Percentiles rank a stretch among this genome's conserved stretches.
These are phyloP conservation scores for Spilogale gracilis DNA, from an alignment of 2,113 vertebrate genomes.

Conservation along the genomic window DNA sequence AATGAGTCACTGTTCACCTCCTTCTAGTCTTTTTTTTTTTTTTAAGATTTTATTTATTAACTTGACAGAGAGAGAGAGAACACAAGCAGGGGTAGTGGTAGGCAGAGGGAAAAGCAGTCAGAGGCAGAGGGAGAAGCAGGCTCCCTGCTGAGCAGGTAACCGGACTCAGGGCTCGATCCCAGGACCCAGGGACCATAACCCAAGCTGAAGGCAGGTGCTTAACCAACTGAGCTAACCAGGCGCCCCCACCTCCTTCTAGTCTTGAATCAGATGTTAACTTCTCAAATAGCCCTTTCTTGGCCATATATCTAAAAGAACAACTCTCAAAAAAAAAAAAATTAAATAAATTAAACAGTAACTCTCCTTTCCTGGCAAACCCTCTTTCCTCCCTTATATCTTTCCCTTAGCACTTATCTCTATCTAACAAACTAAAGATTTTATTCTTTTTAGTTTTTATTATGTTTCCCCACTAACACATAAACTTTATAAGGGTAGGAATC, in stretches of 20 bases:
- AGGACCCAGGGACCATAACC: too few relatives aligned
- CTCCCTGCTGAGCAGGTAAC: too few relatives aligned
- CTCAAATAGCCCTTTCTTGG: background rate
- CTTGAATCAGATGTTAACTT: slow-evolving; percentile 7
- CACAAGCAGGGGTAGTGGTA: too few relatives aligned
- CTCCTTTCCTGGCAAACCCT: background rate
- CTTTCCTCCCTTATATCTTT: background rate
- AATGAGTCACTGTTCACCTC: background rate
- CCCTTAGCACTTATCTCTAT: background rate
- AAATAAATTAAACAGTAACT: background rate
- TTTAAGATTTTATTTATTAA: too few relatives aligned
- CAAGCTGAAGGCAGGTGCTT: too few relatives aligned
- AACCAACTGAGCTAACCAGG: too few relatives aligned
- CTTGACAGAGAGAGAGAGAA: too few relatives aligned
- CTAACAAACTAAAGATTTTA: slow-evolving; percentile 24
- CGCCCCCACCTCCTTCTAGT: background rate
- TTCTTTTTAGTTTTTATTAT: background rate
- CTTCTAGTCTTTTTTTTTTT: background rate
- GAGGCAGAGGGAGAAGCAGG: too few relatives aligned
- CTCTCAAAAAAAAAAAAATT: background rate
- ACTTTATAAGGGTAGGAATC: background rate
- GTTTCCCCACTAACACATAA: background rate
- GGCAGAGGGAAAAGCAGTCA: too few relatives aligned
- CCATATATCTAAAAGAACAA: background rate
- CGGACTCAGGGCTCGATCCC: too few relatives aligned